These are phyloP conservation scores for Salminus brasiliensis DNA, from an alignment of 2,113 vertebrate genomes.

Conservation along the genomic window DNA sequence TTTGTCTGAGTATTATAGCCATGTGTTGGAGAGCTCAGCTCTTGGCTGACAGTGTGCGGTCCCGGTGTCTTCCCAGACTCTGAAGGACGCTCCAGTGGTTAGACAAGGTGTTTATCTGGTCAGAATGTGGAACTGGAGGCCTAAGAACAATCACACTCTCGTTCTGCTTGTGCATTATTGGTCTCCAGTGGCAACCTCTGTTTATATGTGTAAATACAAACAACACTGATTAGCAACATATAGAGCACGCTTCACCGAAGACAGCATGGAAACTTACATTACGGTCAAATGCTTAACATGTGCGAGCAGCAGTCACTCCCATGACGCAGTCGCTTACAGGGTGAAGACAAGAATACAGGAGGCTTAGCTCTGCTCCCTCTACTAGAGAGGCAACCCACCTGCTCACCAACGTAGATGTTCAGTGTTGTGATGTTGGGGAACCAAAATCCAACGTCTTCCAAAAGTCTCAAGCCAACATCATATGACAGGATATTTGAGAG, in stretches of 20 bases:
- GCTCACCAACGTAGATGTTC: no score
- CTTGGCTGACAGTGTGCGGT: no score
- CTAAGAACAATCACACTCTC: slow-evolving; percentile 41
- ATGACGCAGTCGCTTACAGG: neutral
- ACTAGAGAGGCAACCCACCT: no score
- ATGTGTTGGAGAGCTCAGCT: no score
- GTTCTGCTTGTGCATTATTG: neutral
- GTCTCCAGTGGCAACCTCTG: slow-evolving; percentile 48
- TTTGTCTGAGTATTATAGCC: slow-evolving; percentile 80
- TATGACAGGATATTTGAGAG: no score
- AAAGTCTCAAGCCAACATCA: no score
- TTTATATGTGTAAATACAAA: slow-evolving; percentile 55
- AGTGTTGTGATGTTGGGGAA: no score
- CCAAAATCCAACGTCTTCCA: no score
- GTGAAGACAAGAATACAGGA: neutral
- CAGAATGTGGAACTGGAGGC: slow-evolving; percentile 29
- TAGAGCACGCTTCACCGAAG: neutral
- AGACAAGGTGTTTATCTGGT: slow-evolving; percentile 49
- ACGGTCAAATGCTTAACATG: neutral
- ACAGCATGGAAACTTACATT: neutral
- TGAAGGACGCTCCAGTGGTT: slow-evolving; percentile 49
- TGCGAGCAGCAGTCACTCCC: neutral
- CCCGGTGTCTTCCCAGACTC: slow-evolving; percentile 70
- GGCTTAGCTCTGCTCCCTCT: no score
- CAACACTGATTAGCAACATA: neutral